Evolutionary conservation across 2,888 invertebrate genomes (phyloP).

Genomic region (Alentia gelatinosa): DNA sequence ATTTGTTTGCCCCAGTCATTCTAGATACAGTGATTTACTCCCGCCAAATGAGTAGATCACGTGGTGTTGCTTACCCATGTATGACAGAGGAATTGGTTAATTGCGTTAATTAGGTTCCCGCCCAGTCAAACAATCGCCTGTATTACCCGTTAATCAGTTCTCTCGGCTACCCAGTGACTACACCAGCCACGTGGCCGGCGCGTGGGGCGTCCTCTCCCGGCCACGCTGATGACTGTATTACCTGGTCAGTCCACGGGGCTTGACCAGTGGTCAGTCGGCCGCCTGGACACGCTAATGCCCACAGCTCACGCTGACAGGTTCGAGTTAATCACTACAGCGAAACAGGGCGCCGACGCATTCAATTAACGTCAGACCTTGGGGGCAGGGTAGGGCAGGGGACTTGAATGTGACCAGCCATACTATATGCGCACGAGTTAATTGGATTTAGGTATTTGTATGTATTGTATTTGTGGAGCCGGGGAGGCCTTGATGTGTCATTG

Average conservation of each 20-base stretch:
- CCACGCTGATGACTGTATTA: not conserved
- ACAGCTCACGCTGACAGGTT: not conserved
- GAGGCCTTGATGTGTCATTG: too few relatives aligned
- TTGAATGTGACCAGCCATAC: too few relatives aligned
- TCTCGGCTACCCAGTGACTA: not conserved
- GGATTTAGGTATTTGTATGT: too few relatives aligned
- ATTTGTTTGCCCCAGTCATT: too few relatives aligned
- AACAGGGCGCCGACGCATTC: not conserved
- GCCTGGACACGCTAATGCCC: not conserved
- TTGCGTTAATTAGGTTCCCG: not conserved
- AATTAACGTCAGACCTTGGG: conserved; percentile 14
- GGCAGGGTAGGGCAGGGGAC: too few relatives aligned
- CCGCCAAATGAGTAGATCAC: not conserved
- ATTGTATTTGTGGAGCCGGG: too few relatives aligned
- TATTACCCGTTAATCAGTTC: not conserved
- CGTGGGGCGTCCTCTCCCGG: not conserved
- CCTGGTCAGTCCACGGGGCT: not conserved
- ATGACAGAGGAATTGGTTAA: not conserved
- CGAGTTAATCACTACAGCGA: not conserved
- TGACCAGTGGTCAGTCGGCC: not conserved
- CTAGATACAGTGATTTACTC: not conserved
- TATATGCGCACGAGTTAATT: too few relatives aligned
- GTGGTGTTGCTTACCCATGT: not conserved
- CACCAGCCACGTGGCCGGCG: not conserved
- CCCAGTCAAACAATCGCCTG: not conserved